A percentile compares a stretch with the other conserved stretches of the same genome.
phyloP scores from a whole-genome alignment of 2,888 invertebrate species.

The Sinhomidia bicolor region DNA sequence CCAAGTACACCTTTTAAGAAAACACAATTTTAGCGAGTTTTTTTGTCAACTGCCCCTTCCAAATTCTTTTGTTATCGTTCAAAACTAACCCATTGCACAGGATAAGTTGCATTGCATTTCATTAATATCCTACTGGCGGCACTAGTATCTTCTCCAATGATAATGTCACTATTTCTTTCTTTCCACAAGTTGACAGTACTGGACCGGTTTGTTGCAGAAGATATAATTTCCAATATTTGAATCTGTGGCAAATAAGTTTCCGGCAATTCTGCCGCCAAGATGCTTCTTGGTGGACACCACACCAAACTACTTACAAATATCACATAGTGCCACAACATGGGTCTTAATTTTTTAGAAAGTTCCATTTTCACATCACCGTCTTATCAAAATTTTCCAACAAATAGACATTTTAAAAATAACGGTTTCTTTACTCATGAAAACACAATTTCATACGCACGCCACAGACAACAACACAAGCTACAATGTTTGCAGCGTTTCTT shows the following conservation, averaged over 20 bases:
- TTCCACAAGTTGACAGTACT: slow-evolving; percentile 54
- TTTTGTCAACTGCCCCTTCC: background rate
- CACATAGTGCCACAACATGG: slow-evolving; percentile 10
- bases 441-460: background rate
- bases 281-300: background rate
- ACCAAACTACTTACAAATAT: background rate
- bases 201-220: slow-evolving; percentile 57
- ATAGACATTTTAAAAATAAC: slow-evolving; percentile 43
- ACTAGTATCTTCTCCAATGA: slow-evolving; percentile 70
- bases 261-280: slow-evolving; percentile 25
- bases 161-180: slow-evolving; percentile 60
- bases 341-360: slow-evolving; percentile 41
- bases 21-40: background rate
- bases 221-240: slow-evolving; percentile 67
- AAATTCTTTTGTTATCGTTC: background rate
- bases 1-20: slow-evolving; percentile 53
- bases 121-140: slow-evolving; percentile 66
- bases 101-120: slow-evolving; percentile 74
- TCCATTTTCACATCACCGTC: slow-evolving; percentile 60
- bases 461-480: background rate
- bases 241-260: slow-evolving; percentile 63
- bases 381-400: background rate
- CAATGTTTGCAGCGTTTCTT: too few species aligned
- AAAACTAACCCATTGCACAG: slow-evolving; percentile 66
- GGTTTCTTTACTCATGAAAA: background rate